Conservation (phyloP, 2,113 vertebrate genomes). For the Sminthopsis crassicaudata region DNA sequence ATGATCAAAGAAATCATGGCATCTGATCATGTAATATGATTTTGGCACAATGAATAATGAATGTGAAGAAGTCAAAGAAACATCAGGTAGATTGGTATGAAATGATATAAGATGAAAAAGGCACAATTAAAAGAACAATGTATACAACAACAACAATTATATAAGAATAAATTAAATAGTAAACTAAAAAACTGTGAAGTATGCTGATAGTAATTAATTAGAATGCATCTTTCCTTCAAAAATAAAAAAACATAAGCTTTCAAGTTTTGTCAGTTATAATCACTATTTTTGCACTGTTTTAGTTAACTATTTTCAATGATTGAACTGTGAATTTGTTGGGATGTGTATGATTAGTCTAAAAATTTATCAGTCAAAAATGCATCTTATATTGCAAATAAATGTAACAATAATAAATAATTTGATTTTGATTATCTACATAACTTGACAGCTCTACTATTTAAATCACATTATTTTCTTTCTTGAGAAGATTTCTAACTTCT, state of each 20-base stretch:
- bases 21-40: background rate
- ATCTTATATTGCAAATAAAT: background rate
- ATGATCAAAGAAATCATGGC: background rate
- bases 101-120: background rate
- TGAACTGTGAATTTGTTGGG: background rate
- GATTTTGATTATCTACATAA: background rate
- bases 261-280: background rate
- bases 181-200: background rate
- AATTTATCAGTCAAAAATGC: too few species aligned
- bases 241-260: background rate
- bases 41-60: background rate
- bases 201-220: too few species aligned
- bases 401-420: background rate
- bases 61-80: background rate
- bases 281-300: background rate
- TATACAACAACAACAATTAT: background rate
- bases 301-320: background rate
- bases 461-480: background rate
- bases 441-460: background rate
- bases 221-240: background rate
- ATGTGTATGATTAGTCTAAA: background rate
- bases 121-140: background rate
- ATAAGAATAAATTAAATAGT: background rate
- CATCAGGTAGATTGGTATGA: background rate
- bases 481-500: background rate